Evolutionary conservation across 2,113 vertebrate species (phyloP).

Genomic region (Atractosteus spatula): DNA sequence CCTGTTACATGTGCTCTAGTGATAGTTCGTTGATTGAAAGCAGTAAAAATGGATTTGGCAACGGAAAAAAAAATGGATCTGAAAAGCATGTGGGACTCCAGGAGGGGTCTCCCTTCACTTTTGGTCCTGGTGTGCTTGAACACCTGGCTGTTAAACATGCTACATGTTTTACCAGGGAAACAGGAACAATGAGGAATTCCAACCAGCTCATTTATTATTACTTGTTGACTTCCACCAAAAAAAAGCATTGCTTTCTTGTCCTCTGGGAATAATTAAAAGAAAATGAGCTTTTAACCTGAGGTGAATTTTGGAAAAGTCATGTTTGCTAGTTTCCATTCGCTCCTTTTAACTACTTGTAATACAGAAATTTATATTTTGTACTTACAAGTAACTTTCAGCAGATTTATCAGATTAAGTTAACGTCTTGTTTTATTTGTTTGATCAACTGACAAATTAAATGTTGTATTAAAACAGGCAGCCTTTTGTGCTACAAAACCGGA

Average conservation of each 20-base stretch:
- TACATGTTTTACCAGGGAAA: constrained; percentile 45
- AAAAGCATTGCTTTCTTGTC: constrained; percentile 41
- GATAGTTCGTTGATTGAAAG: not conserved
- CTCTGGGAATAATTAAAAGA: constrained; percentile 64
- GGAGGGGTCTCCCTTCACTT: not conserved
- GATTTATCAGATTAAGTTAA: not conserved
- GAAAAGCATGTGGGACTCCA: constrained; percentile 6
- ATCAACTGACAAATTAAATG: too few relatives aligned
- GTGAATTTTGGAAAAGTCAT: constrained; percentile 50
- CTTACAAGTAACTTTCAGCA: not conserved
- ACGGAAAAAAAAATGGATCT: not conserved
- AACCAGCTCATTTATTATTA: constrained; percentile 66
- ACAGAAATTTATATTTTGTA: too few relatives aligned
- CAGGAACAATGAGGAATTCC: constrained; percentile 64
- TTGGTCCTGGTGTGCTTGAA: constrained; percentile 28
- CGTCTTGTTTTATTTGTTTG: too few relatives aligned
- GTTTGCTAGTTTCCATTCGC: constrained; percentile 36
- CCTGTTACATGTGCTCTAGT: not conserved
- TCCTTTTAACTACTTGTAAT: too few relatives aligned
- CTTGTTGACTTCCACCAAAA: constrained; percentile 56
- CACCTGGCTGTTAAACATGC: constrained; percentile 59
- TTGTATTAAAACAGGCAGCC: too few relatives aligned
- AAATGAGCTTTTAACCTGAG: constrained; percentile 70
- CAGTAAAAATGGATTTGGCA: not conserved
- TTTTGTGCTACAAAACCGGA: too few relatives aligned